phyloP scores from a whole-genome alignment of 2,888 invertebrate genomes.

The Dromius quadrimaculatus region DNA sequence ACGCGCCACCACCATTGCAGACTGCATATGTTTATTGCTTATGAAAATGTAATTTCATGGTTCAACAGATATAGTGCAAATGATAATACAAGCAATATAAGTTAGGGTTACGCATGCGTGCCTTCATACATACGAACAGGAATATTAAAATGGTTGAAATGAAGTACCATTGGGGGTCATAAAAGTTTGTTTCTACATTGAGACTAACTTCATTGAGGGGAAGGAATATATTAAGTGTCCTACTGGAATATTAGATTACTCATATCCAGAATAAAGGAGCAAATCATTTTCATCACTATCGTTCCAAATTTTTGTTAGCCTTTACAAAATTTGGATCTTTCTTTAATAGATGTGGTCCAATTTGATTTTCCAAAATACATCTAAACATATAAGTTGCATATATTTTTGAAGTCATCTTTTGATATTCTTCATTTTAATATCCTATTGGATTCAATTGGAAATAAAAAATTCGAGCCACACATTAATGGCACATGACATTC shows the following conservation, averaged over 20 bases:
- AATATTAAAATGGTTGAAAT: not conserved
- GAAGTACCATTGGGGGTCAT: slow-evolving; percentile 2
- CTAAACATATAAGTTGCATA: too few species aligned
- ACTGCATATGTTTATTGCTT: slow-evolving; percentile 58
- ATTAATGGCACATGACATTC: too few species aligned
- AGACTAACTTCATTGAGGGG: slow-evolving; percentile 6
- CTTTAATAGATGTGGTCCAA: too few species aligned
- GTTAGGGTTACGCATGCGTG: slow-evolving; percentile 6
- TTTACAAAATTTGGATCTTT: too few species aligned
- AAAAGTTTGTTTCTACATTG: slow-evolving; percentile 12
- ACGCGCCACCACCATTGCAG: not conserved
- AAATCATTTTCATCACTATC: too few species aligned
- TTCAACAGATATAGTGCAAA: slow-evolving; percentile 55
- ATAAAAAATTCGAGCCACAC: too few species aligned
- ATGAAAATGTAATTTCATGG: slow-evolving; percentile 63
- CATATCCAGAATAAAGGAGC: too few species aligned
- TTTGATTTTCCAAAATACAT: too few species aligned
- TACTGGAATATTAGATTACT: slow-evolving; percentile 18
- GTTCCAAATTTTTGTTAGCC: too few species aligned
- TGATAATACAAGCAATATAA: slow-evolving; percentile 23
- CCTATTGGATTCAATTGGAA: too few species aligned
- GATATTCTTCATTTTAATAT: too few species aligned
- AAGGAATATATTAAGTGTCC: not conserved
- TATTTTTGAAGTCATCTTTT: too few species aligned
- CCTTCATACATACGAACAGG: not conserved